Conservation (phyloP, 2,113 vertebrate genomes). For the Platichthys stellatus region DNA sequence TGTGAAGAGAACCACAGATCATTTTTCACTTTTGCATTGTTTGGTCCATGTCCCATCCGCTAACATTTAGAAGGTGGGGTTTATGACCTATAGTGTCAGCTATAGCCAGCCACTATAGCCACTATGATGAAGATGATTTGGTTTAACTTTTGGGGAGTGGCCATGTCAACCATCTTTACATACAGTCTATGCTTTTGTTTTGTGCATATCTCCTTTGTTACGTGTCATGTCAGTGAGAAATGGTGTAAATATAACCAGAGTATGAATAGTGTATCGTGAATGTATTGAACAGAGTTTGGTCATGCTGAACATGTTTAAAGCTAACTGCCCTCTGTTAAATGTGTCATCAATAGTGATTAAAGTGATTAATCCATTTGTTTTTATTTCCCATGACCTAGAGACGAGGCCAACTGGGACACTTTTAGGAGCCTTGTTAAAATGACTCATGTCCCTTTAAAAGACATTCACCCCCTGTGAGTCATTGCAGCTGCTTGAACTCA, state of each 20-base stretch:
- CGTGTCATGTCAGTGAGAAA: slow-evolving; percentile 4
- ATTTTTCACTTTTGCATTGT: no score
- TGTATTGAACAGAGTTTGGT: slow-evolving; percentile 1
- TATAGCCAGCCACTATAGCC: no score
- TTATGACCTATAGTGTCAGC: no score
- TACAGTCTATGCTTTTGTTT: no score
- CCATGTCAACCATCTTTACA: no score
- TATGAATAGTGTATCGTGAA: not conserved
- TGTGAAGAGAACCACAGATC: no score
- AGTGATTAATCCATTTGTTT: slow-evolving; percentile 17
- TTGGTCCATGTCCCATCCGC: no score
- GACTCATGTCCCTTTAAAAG: slow-evolving; percentile 30
- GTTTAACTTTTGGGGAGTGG: no score
- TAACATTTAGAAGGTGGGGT: no score
- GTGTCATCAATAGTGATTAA: slow-evolving; percentile 29
- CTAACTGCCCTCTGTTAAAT: slow-evolving; percentile 5
- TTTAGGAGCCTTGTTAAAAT: slow-evolving; percentile 43
- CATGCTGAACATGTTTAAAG: not conserved
- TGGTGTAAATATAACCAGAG: not conserved
- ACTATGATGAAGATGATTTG: not conserved
- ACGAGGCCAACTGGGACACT: slow-evolving; percentile 14
- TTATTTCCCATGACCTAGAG: slow-evolving; percentile 12
- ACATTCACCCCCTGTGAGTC: slow-evolving; percentile 1
- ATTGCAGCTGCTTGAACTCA: slow-evolving; percentile 8
- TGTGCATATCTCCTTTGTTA: not conserved